Conservation (phyloP, 2,888 invertebrate species). For the Teleogryllus oceanicus region DNA sequence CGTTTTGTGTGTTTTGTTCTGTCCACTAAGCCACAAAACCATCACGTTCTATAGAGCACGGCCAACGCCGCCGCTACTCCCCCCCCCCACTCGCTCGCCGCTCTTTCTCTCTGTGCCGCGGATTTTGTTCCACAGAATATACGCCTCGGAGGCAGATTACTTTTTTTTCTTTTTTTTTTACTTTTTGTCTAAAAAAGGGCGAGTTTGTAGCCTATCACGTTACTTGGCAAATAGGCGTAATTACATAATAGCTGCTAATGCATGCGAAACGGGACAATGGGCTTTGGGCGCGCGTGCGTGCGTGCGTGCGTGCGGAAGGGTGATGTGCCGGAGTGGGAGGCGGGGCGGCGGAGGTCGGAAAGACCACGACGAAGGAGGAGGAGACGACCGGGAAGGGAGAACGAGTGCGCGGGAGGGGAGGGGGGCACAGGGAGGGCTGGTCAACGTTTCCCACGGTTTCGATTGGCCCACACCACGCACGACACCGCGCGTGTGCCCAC, state of each 20-base stretch:
- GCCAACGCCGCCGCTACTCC: background rate
- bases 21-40: conserved; percentile 18
- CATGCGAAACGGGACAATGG: conserved; percentile 6
- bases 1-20: conserved; percentile 18
- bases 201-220: background rate
- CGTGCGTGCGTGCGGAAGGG: no score
- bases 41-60: background rate
- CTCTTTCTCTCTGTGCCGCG: background rate
- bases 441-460: no score
- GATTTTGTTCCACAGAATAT: conserved; percentile 9
- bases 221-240: background rate
- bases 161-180: background rate
- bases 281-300: background rate
- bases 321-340: no score
- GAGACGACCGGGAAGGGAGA: no score
- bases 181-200: background rate
- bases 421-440: no score
- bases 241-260: conserved; percentile 10
- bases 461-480: no score
- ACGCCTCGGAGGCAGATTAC: conserved; percentile 10
- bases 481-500: no score
- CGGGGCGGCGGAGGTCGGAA: no score
- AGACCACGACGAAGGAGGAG: no score
- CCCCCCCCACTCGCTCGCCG: background rate
- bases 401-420: no score